Conservation (phyloP, 1,140 invertebrate genomes). For the Drosophila nasuta region DNA sequence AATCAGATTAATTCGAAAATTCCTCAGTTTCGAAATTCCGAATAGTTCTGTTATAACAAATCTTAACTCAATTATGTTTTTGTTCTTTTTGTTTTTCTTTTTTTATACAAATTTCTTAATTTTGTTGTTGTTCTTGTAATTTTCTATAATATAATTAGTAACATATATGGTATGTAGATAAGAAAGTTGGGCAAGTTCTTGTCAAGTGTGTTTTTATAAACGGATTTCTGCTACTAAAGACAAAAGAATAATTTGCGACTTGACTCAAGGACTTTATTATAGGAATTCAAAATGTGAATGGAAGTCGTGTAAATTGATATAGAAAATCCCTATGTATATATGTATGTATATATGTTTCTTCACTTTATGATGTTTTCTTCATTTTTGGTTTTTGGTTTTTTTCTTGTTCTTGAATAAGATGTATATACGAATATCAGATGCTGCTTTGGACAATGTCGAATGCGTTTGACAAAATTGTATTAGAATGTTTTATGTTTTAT, state of each 20-base stretch:
- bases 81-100: conserved; percentile 1
- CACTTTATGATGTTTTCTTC: neutral
- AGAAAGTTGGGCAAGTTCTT: conserved; percentile 28
- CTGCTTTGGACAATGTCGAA: conserved; percentile 26
- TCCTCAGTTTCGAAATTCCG: neutral
- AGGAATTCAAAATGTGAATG: conserved; percentile 28
- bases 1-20: neutral
- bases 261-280: conserved; percentile 26
- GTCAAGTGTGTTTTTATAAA: conserved; percentile 11
- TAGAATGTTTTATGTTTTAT: conserved; percentile 7
- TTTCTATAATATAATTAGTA: conserved; percentile 27
- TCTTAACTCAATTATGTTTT: conserved; percentile 23
- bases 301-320: conserved; percentile 59
- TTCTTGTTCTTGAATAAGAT: conserved; percentile 1
- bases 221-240: conserved; percentile 13
- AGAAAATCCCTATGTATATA: conserved; percentile 50
- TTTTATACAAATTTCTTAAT: conserved; percentile 34
- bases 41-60: conserved; percentile 12
- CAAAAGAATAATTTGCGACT: conserved; percentile 9
- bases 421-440: conserved; percentile 18
- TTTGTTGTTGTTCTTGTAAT: neutral
- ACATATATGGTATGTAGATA: conserved; percentile 27
- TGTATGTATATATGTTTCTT: conserved; percentile 29
- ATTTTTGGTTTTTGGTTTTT: conserved; percentile 1
- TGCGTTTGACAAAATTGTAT: conserved; percentile 13